Base-by-base conservation (phyloP, 1,140 invertebrate species). In the Aleiodes sp. region DNA sequence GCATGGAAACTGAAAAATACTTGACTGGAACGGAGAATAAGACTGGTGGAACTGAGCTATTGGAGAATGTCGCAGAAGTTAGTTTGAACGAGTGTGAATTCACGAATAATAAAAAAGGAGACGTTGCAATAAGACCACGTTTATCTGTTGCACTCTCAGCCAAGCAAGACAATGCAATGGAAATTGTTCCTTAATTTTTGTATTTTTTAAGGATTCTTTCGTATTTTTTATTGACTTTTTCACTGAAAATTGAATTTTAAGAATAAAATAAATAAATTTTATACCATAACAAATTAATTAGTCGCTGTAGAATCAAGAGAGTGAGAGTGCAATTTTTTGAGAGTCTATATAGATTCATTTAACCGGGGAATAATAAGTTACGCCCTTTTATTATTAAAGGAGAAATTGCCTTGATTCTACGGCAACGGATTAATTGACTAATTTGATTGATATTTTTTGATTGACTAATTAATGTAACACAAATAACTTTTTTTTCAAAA, bases 1-100 rank as follows among this genome's bases (percentile, higher is more conserved):
- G 81, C 43, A 74, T 84, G 61, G 82, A 84, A 72, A 79, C 80
- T 4, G 70, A 80, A 21, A 82, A 80, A 72, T 74, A 82, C 65
- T 59, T 78, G 4, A 65, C 52, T 21, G 61, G 52, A 21, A 10
- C 29, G 4, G 74, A 79, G 35, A 65, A 31, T 12, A 77, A 73
- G 66, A 70, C 59, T n/a, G 83, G 82, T 10, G 39, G 73, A 14
- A 10, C 61, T 4, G 77, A 86, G 57, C 39, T 82, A 3, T 60
- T 82, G 28, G n/a, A 73, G 28, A 68, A 75, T 56, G 43, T 82
- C 21, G 62, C 74, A 1, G 80, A 83, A 71, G 69, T 83, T 24
- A 66, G 59, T 2, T 46, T 86, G 12, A 12, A 77, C 31, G 76
- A 82, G 35, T 86, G 85, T 46, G 81, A 28, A 62, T 85, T 85